A percentile compares a stretch with the other conserved stretches of the same genome.
Evolutionary conservation across 92 coral and sea anemone genomes (phyloP).

Genomic region (Galaxea fascicularis): DNA sequence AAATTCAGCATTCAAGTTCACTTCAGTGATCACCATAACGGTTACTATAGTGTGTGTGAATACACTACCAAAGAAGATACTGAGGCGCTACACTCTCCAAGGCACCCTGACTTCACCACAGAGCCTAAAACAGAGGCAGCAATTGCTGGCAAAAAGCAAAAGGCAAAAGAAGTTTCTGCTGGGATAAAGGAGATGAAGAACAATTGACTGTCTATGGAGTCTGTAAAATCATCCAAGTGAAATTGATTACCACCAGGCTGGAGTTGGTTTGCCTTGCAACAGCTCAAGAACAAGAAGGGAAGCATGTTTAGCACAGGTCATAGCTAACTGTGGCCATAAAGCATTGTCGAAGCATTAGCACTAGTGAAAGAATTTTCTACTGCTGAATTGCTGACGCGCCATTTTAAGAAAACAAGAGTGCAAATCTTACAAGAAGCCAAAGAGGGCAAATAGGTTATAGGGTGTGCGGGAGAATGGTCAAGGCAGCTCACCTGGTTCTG

Average conservation of each 20-base stretch:
- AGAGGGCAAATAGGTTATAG: slow-evolving; percentile 21
- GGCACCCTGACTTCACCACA: slow-evolving; percentile 35
- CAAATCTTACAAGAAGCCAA: slow-evolving; percentile 16
- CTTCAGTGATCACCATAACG: slow-evolving; percentile 61
- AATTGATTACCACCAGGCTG: slow-evolving; percentile 11
- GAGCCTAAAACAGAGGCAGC: slow-evolving; percentile 58
- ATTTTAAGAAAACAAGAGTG: slow-evolving; percentile 31
- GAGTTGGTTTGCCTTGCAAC: slow-evolving; percentile 38
- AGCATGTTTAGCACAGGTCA: slow-evolving; percentile 44
- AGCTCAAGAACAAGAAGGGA: slow-evolving; percentile 39
- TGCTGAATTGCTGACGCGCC: slow-evolving; percentile 40
- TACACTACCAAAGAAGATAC: slow-evolving; percentile 53
- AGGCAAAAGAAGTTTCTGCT: neutral
- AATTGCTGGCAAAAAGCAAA: slow-evolving; percentile 17
- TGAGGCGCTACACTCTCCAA: slow-evolving; percentile 42
- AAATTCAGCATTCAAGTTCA: slow-evolving; percentile 58
- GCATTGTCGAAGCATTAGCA: slow-evolving; percentile 39
- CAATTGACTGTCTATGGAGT: slow-evolving; percentile 42
- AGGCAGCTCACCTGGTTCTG: slow-evolving; percentile 35
- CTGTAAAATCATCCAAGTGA: neutral
- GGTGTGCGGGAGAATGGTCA: slow-evolving; percentile 36
- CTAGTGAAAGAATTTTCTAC: slow-evolving; percentile 50
- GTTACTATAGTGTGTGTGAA: slow-evolving; percentile 48
- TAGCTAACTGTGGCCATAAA: slow-evolving; percentile 35
- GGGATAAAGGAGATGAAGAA: slow-evolving; percentile 8